Conservation (phyloP, 2,797 vertebrate genomes). For the Sebastes matsubarae region DNA sequence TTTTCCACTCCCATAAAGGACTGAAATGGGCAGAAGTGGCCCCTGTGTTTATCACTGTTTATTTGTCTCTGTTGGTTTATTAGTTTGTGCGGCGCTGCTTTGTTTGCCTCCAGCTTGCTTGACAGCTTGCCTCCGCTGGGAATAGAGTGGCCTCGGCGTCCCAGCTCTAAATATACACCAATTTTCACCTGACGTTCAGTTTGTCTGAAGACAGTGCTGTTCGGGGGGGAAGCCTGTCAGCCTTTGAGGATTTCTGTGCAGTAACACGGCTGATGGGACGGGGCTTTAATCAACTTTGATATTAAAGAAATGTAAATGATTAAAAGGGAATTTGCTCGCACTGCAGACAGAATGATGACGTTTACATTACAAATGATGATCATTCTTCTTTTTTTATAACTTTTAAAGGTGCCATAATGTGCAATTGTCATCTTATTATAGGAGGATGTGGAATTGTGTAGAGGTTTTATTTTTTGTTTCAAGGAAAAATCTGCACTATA, state of each 20-base stretch:
- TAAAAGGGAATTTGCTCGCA: background rate
- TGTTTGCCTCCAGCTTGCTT: conserved; percentile 82
- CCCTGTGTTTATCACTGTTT: conserved; percentile 78
- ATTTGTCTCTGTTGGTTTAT: conserved; percentile 79
- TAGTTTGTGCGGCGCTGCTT: conserved; percentile 73
- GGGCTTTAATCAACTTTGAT: background rate
- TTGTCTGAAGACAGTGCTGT: conserved; percentile 64
- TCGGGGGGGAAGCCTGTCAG: conserved; percentile 42
- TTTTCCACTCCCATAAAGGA: conserved; percentile 70
- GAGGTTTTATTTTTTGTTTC: background rate
- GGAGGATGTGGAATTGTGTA: background rate
- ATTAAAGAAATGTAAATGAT: conserved; percentile 6
- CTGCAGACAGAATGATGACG: background rate
- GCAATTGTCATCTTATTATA: background rate
- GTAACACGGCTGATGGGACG: background rate
- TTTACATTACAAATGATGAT: background rate
- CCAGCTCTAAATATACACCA: conserved; percentile 78
- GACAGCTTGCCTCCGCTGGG: conserved; percentile 78
- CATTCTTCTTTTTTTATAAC: background rate
- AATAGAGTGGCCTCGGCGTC: conserved; percentile 75
- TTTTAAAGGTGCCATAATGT: background rate
- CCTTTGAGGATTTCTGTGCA: conserved; percentile 21
- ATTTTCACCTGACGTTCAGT: conserved; percentile 74
- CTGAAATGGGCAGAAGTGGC: conserved; percentile 67
- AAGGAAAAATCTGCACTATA: background rate